phyloP scores from a whole-genome alignment of 2,888 invertebrate species.

The Drosophila robusta region DNA sequence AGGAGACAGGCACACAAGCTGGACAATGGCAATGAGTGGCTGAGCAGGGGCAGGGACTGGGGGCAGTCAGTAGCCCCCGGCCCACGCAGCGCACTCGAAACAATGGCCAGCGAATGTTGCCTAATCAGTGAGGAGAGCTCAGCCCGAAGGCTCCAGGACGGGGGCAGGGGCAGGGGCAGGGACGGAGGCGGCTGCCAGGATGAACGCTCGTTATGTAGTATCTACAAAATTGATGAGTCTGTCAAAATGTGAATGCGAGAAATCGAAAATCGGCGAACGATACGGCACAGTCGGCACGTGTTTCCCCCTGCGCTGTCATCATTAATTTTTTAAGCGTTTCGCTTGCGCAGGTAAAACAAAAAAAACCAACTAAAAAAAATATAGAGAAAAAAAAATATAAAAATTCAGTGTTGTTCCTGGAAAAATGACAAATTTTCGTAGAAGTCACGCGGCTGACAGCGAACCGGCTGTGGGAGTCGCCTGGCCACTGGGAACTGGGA shows the following conservation, averaged over 20 bases:
- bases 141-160: background rate
- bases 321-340: slow-evolving; percentile 76
- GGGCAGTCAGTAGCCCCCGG: slow-evolving; percentile 17
- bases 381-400: slow-evolving; percentile 7
- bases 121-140: slow-evolving; percentile 62
- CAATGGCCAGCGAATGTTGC: slow-evolving; percentile 68
- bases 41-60: background rate
- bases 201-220: slow-evolving; percentile 48
- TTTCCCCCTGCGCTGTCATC: slow-evolving; percentile 70
- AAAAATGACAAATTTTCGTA: slow-evolving; percentile 75
- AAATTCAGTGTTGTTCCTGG: slow-evolving; percentile 55
- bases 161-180: background rate
- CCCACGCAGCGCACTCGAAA: slow-evolving; percentile 62
- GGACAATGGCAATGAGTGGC: background rate
- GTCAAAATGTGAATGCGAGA: slow-evolving; percentile 81
- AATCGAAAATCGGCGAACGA: slow-evolving; percentile 45
- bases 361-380: slow-evolving; percentile 4
- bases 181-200: slow-evolving; percentile 11
- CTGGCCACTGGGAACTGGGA: no score
- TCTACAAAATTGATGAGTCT: slow-evolving; percentile 80
- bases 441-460: slow-evolving; percentile 61
- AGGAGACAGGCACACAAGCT: slow-evolving; percentile 1
- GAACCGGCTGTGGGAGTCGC: slow-evolving; percentile 7
- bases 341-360: slow-evolving; percentile 47
- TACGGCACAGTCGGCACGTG: slow-evolving; percentile 61